Percentiles rank a stretch among this genome's conserved stretches.
phyloP scores from a whole-genome alignment of 2,888 invertebrate species.

The Drosophila barbarae region DNA sequence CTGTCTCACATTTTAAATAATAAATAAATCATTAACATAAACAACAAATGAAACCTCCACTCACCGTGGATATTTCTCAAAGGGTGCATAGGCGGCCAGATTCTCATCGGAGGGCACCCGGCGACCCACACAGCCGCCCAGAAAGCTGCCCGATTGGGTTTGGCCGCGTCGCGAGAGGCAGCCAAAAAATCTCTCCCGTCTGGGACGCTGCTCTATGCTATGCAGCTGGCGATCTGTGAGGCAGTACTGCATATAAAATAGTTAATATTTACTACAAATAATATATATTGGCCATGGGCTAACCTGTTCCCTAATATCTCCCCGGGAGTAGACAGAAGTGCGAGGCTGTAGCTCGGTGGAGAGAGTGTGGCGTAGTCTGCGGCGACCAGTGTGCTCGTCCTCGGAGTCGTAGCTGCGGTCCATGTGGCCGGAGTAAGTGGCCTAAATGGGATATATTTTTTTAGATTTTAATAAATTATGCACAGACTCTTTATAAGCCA shows the following conservation, averaged over 20 bases:
- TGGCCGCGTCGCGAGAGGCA: slow-evolving; percentile 85
- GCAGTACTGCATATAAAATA: slow-evolving; percentile 83
- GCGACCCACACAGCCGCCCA: slow-evolving; percentile 92
- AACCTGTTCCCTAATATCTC: slow-evolving; percentile 89
- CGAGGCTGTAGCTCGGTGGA: slow-evolving; percentile 79
- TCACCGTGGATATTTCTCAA: slow-evolving; percentile 87
- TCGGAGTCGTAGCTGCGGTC: slow-evolving; percentile 88
- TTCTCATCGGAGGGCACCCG: slow-evolving; percentile 94
- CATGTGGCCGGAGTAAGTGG: slow-evolving; percentile 70
- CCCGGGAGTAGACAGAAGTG: slow-evolving; percentile 87
- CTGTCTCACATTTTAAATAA: slow-evolving; percentile 30
- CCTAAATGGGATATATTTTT: slow-evolving; percentile 17
- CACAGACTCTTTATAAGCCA: too few species aligned
- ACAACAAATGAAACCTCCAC: slow-evolving; percentile 12
- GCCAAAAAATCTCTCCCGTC: slow-evolving; percentile 86
- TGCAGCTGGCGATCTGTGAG: slow-evolving; percentile 94
- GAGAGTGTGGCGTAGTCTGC: slow-evolving; percentile 82
- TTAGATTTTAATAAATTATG: background rate
- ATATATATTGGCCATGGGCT: background rate
- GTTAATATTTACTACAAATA: background rate
- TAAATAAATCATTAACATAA: too few species aligned
- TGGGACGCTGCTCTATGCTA: slow-evolving; percentile 84
- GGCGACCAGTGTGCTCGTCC: slow-evolving; percentile 88
- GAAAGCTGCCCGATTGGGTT: slow-evolving; percentile 82
- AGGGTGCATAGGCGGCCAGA: slow-evolving; percentile 89